Base-by-base conservation (phyloP, 2,888 invertebrate genomes). In the Crepidodera aurea region DNA sequence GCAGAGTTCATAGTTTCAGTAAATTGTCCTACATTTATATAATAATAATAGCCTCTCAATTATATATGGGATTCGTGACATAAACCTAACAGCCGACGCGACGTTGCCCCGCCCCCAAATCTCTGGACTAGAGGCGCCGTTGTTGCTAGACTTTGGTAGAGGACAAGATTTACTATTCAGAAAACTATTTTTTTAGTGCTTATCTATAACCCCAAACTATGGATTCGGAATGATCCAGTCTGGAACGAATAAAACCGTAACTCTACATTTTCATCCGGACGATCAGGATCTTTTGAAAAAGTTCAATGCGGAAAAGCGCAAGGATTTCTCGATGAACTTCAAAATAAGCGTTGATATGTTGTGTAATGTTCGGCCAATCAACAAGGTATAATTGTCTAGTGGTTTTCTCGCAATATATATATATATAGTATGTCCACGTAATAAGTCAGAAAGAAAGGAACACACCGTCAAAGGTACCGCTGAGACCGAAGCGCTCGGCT, bases 181-280 rank as follows among this genome's bases (percentile, higher is more conserved):
- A 18, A 46, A 40, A 16, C 12, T 37, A 57, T 46, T 12, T 19
- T 67, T 67, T 32, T 46, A 71, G 70, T 68, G 58, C 42, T 10
- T 72, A n/a, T 68, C 64, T 5, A 53, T 73, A 32, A 55, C 54
- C 8, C 73, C 72, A 6, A 70, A 70, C 34, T 68, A 64, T 13
- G 73, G 73, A 12, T 71, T 69, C 40, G 65, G 68, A 8, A 62
- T 66, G 58, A 60, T 73, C 10, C 34, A 37, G 29, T 64, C 71
- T 10, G 63, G 59, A 18, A 66, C 66, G 18, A 62, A 57, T 10
- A 65, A 67, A 42, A 60, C 51, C 1, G 27, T 70, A 10, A 60
- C 48, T 13, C 1, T 71, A 15, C 65, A 61, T 27, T 55, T 70
- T 18, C 68, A 68, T 46, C 73, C 73, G 5, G 66, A 68, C 7